Evolutionary conservation across 2,113 vertebrate genomes (phyloP).

Genomic region (Nothobranchius furzeri): DNA sequence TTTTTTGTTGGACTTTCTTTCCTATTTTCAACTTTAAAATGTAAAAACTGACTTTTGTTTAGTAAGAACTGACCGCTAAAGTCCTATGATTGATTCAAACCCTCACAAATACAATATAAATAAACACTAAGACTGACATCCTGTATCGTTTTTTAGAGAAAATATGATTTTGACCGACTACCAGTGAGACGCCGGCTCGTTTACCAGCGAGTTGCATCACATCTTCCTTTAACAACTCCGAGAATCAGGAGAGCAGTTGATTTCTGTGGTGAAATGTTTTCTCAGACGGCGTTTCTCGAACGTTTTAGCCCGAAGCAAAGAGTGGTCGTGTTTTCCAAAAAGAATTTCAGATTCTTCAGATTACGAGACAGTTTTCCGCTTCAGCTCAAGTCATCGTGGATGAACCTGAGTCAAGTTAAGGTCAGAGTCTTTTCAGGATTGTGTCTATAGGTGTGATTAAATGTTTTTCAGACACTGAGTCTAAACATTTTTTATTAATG

Average conservation of each 20-base stretch:
- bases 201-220: constrained; percentile 7
- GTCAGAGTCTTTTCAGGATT: not conserved
- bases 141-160: not conserved
- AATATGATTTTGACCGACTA: not conserved
- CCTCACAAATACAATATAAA: not conserved
- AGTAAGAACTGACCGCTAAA: not conserved
- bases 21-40: too few species aligned
- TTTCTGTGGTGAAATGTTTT: not conserved
- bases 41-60: not conserved
- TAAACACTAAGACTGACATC: not conserved
- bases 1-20: too few species aligned
- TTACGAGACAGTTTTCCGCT: not conserved
- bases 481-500: constrained; percentile 10
- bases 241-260: not conserved
- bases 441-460: not conserved
- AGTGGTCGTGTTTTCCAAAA: constrained; percentile 3
- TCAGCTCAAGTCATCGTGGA: not conserved
- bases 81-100: not conserved
- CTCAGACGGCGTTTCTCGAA: not conserved
- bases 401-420: not conserved
- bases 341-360: constrained; percentile 1
- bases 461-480: not conserved
- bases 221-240: not conserved
- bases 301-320: not conserved
- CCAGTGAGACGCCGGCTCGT: not conserved